Base-by-base conservation (phyloP, 2,888 invertebrate species). In the Netelia melanura region DNA sequence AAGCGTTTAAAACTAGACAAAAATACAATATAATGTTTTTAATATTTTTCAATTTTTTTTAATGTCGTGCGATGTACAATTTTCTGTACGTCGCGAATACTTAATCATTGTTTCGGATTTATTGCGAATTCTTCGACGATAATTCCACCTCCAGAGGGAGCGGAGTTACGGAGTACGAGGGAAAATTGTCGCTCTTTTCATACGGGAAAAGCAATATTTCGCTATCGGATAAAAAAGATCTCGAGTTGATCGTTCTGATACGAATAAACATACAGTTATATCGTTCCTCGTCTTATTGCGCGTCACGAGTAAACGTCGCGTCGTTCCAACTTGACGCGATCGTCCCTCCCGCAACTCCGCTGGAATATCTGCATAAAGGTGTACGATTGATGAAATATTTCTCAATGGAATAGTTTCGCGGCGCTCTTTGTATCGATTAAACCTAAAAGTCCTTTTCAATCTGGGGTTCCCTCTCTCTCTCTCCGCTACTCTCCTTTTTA, bases 391-490 rank as follows among this genome's bases (percentile, higher is more conserved):
- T 91, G 90, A 89, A 92, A 91, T 91, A 89, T 90, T 92, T 91
- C 91, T 90, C 92, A 91, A 92, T 91, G 91, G 91, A 91, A 92
- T 92, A 92, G 92, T 92, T 90, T 90, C 86, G 87, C 80, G 80
- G 86, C 88, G 87, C 90, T 91, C 90, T 91, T 92, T 90, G 90
- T 92, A 89, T 90, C 84, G 90, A 91, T 92, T 91, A 91, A 92
- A 91, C 90, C 90, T 90, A 90, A 90, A 92, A 90, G 90, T 91
- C 90, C 91, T 91, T 92, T 92, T 92, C 91, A 90, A 92, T 92
- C 90, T 88, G 89, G 84, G 83, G 86, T 86, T 86, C 65, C 86
- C 72, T 67, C 30, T 62, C 56, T 65, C 72, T 83, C 85, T 89
- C 87, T 83, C 67, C 80, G 14, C 79, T 83, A 77, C 85, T 85